phyloP scores from a whole-genome alignment of 2,888 invertebrate genomes.

The Caenorhabditis imperialis region DNA sequence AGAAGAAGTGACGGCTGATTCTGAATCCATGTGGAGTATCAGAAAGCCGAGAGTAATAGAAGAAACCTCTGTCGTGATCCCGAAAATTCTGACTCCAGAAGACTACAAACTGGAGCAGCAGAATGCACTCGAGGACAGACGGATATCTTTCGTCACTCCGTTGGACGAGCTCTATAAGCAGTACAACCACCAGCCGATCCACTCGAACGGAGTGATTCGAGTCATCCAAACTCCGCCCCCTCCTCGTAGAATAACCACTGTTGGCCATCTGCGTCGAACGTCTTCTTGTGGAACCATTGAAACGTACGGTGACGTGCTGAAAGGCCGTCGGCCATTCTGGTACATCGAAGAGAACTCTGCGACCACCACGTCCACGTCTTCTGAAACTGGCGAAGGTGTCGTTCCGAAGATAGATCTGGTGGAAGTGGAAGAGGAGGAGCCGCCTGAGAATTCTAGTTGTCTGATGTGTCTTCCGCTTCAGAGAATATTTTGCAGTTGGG shows the following conservation, averaged over 20 bases:
- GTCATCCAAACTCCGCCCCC: constrained; percentile 30
- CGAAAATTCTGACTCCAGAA: constrained; percentile 36
- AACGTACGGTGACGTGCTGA: constrained; percentile 1
- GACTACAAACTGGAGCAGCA: constrained; percentile 24
- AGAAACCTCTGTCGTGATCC: background rate
- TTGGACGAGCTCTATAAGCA: constrained; percentile 24
- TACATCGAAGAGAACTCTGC: constrained; percentile 35
- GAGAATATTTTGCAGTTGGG: constrained; percentile 5
- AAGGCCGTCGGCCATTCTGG: constrained; percentile 17
- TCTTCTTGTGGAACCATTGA: constrained; percentile 29
- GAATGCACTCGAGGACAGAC: constrained; percentile 4
- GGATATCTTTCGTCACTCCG: constrained; percentile 26
- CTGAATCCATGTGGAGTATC: constrained; percentile 11
- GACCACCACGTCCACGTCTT: background rate
- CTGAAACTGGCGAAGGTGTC: background rate
- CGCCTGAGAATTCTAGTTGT: no score
- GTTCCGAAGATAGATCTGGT: background rate
- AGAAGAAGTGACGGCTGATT: background rate
- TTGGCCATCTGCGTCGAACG: constrained; percentile 7
- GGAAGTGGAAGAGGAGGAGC: constrained; percentile 14
- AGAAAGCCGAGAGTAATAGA: background rate
- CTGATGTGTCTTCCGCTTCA: constrained; percentile 10
- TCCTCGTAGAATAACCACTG: constrained; percentile 8
- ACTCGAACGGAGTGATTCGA: constrained; percentile 12
- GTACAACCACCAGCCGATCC: constrained; percentile 36